phyloP scores from a whole-genome alignment of 2,113 vertebrate genomes.

The Corapipo altera region DNA sequence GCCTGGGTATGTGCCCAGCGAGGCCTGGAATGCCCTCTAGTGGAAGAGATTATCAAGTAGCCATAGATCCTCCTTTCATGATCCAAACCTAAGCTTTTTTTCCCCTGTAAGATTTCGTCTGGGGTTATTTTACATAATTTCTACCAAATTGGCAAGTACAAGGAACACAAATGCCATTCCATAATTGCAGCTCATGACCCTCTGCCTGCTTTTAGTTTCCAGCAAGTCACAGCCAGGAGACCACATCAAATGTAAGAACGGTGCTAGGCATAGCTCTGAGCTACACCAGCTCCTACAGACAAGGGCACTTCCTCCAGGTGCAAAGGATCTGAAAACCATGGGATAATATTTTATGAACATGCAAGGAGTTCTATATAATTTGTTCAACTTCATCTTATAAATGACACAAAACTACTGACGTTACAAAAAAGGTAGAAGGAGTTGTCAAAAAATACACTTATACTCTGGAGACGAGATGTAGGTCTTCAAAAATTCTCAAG shows the following conservation, averaged over 20 bases:
- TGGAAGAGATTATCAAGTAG: background rate
- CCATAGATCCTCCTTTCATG: background rate
- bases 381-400: background rate
- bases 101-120: background rate
- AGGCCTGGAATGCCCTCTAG: background rate
- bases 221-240: background rate
- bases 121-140: background rate
- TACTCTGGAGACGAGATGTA: background rate
- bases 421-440: background rate
- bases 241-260: rapidly evolving
- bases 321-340: background rate
- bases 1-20: rapidly evolving
- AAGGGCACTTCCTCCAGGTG: background rate
- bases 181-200: background rate
- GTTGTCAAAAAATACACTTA: background rate
- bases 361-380: background rate
- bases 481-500: background rate
- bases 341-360: background rate
- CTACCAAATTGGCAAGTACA: background rate
- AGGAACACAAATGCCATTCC: background rate
- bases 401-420: rapidly evolving
- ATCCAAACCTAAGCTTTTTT: background rate
- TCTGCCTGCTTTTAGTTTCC: background rate
- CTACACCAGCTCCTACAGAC: background rate
- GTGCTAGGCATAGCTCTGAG: background rate